These are phyloP conservation scores for Prosopocoilus inquinatus DNA, from an alignment of 2,888 invertebrate genomes.

Conservation along the genomic window DNA sequence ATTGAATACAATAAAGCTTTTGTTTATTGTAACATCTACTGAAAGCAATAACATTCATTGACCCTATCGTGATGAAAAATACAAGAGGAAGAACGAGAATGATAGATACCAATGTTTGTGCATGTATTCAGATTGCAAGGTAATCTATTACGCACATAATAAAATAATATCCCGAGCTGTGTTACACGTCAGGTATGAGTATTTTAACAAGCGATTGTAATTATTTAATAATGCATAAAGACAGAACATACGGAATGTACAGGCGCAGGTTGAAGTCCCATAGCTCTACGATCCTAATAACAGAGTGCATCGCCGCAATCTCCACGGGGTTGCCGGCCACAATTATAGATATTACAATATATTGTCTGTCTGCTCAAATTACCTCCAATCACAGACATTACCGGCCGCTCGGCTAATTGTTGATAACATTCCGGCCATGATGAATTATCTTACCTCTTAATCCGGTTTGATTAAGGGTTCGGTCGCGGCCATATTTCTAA, in stretches of 20 bases:
- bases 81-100: too few relatives aligned
- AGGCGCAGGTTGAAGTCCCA: conserved; percentile 25
- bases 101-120: too few relatives aligned
- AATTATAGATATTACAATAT: conserved; percentile 48
- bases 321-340: conserved; percentile 44
- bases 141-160: background rate
- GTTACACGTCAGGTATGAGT: conserved; percentile 2
- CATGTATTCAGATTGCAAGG: too few relatives aligned
- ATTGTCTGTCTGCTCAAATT: conserved; percentile 46
- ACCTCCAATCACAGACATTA: conserved; percentile 46
- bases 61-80: too few relatives aligned
- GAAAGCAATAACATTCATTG: too few relatives aligned
- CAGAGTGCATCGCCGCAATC: conserved; percentile 40
- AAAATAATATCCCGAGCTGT: background rate
- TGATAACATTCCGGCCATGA: conserved; percentile 41
- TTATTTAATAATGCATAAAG: conserved; percentile 10
- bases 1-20: too few relatives aligned
- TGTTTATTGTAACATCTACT: too few relatives aligned
- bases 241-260: conserved; percentile 2
- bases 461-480: conserved; percentile 29
- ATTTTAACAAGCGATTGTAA: conserved; percentile 10
- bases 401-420: conserved; percentile 42
- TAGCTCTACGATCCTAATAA: conserved; percentile 35
- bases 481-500: conserved; percentile 20
- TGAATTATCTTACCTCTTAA: conserved; percentile 42